phyloP scores from a whole-genome alignment of 2,888 invertebrate species.

The Hypolimnas misippus region DNA sequence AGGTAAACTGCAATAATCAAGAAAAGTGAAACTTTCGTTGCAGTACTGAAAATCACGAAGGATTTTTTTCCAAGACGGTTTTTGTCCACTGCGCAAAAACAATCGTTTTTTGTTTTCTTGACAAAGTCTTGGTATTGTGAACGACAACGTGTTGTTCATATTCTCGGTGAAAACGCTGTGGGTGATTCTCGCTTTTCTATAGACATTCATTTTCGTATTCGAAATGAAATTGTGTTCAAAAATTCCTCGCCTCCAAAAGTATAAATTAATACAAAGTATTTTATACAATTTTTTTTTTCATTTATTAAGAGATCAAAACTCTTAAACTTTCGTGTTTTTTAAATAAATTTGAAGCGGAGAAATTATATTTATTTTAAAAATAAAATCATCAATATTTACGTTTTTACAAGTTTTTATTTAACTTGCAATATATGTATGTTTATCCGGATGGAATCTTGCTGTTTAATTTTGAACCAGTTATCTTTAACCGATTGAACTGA shows the following conservation, averaged over 20 bases:
- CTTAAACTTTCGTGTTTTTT: not conserved
- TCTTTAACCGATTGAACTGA: too few species aligned
- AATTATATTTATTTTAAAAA: too few species aligned
- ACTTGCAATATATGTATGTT: too few species aligned
- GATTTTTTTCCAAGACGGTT: constrained; percentile 9
- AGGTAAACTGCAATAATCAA: constrained; percentile 6
- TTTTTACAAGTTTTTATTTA: too few species aligned
- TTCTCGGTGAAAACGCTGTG: not conserved
- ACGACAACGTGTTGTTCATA: constrained; percentile 18
- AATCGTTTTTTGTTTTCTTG: constrained; percentile 19
- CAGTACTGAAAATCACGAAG: not conserved
- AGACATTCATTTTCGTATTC: not conserved
- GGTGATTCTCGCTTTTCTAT: not conserved
- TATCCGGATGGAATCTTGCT: too few species aligned
- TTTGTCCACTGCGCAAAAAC: constrained; percentile 15
- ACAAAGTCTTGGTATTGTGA: constrained; percentile 2
- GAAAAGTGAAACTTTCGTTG: constrained; percentile 7
- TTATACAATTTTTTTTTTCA: not conserved
- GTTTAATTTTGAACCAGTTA: too few species aligned
- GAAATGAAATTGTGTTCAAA: not conserved
- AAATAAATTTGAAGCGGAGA: too few species aligned
- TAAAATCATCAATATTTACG: too few species aligned
- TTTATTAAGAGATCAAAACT: too few species aligned
- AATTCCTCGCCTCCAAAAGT: not conserved
- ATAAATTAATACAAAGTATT: not conserved